These are phyloP conservation scores for Oreochromis spilurus DNA, from an alignment of 2,113 vertebrate genomes.

Conservation along the genomic window DNA sequence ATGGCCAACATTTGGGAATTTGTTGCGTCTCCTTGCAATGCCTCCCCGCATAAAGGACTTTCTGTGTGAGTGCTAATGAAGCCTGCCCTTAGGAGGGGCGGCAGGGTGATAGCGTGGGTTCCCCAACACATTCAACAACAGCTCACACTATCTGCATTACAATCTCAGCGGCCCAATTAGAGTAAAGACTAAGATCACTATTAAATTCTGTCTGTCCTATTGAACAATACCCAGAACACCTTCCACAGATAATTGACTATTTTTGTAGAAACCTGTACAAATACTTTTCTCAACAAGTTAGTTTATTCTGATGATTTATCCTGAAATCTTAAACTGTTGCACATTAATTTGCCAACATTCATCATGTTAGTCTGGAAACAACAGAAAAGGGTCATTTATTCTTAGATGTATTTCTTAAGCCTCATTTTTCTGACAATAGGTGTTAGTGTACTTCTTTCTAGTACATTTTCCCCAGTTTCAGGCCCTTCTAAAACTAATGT, in stretches of 20 bases:
- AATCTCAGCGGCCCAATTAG: conserved; percentile 42
- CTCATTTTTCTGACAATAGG: background rate
- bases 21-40: background rate
- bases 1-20: background rate
- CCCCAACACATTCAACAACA: background rate
- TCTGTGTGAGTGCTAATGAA: background rate
- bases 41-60: background rate
- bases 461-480: background rate
- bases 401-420: background rate
- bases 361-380: background rate
- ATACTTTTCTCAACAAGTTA: background rate
- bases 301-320: background rate
- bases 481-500: background rate
- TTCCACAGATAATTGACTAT: background rate
- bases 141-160: background rate
- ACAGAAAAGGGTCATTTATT: background rate
- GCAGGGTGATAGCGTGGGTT: background rate
- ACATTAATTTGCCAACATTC: background rate
- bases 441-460: background rate
- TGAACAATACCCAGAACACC: background rate
- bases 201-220: background rate
- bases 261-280: background rate
- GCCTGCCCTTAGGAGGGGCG: background rate
- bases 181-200: background rate
- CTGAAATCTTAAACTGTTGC: background rate